phyloP scores from a whole-genome alignment of 2,888 invertebrate species.

The Xestoiulus laeticollis region DNA sequence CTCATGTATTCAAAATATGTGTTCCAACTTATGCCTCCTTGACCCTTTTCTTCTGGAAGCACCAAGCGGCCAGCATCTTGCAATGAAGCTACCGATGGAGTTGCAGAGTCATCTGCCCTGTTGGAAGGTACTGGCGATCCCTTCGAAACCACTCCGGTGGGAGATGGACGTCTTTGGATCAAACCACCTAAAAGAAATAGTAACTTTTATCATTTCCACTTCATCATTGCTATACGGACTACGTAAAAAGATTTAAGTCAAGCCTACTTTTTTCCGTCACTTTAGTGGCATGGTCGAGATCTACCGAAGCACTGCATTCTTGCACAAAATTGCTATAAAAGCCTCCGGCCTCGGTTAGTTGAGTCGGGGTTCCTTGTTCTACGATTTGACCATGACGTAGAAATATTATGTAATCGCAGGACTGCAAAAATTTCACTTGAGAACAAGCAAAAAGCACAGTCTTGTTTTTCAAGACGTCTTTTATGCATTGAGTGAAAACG shows the following conservation, averaged over 20 bases:
- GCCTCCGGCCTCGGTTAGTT: slow-evolving; percentile 63
- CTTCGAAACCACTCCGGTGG: not conserved
- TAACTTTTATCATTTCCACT: not conserved
- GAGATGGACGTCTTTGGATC: not conserved
- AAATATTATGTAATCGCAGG: slow-evolving; percentile 71
- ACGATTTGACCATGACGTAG: slow-evolving; percentile 69
- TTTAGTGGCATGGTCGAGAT: not conserved
- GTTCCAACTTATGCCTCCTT: slow-evolving; percentile 44
- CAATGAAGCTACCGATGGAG: slow-evolving; percentile 47
- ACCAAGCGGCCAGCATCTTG: slow-evolving; percentile 44
- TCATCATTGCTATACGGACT: too few species aligned
- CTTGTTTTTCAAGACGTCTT: slow-evolving; percentile 42
- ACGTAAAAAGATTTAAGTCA: not conserved
- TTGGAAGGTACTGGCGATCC: not conserved
- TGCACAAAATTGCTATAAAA: not conserved
- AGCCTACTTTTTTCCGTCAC: not conserved
- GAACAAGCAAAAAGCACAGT: slow-evolving; percentile 25
- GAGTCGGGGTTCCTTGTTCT: slow-evolving; percentile 69
- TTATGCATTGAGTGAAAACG: slow-evolving; percentile 48
- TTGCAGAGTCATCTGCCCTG: slow-evolving; percentile 5
- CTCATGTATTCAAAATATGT: slow-evolving; percentile 48
- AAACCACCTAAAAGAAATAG: not conserved
- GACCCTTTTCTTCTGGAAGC: slow-evolving; percentile 49
- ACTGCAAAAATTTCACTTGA: slow-evolving; percentile 62
- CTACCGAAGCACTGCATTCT: not conserved